Evolutionary conservation across 2,113 vertebrate species (phyloP).

Genomic region (Nyctereutes procyonoides): DNA sequence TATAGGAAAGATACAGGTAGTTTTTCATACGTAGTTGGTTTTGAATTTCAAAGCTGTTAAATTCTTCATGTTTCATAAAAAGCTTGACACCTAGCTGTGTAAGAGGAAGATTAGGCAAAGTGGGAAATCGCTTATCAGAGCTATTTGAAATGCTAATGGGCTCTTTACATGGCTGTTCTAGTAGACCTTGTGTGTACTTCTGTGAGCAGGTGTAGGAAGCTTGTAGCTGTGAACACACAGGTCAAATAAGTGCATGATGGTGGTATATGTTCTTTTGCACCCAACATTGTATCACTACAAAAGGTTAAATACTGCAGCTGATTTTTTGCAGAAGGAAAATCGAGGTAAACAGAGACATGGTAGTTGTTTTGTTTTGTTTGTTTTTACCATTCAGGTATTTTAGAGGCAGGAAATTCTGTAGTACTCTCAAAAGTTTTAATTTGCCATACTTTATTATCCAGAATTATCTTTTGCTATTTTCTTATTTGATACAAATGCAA

Average conservation of each 20-base stretch:
- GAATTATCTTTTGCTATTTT: background rate
- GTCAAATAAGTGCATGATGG: background rate
- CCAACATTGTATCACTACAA: background rate
- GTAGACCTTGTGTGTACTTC: background rate
- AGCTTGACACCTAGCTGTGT: background rate
- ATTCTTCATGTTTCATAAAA: constrained; percentile 53
- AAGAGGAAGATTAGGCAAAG: background rate
- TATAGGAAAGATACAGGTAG: background rate
- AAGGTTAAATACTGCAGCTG: background rate
- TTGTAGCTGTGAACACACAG: background rate
- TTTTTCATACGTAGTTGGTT: constrained; percentile 16
- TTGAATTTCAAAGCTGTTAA: constrained; percentile 47
- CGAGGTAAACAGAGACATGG: background rate
- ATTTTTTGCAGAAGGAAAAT: background rate
- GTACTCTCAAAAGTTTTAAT: background rate
- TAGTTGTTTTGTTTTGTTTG: background rate
- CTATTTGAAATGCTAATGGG: background rate
- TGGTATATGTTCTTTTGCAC: background rate
- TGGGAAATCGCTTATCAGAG: background rate
- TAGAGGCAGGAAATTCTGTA: background rate
- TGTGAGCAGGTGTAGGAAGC: background rate
- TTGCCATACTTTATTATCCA: constrained; percentile 16
- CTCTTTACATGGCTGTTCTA: background rate
- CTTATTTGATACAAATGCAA: background rate
- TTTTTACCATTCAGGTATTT: background rate